Conservation (phyloP, 2,888 invertebrate species). For the Tromatobia lineatoria region DNA sequence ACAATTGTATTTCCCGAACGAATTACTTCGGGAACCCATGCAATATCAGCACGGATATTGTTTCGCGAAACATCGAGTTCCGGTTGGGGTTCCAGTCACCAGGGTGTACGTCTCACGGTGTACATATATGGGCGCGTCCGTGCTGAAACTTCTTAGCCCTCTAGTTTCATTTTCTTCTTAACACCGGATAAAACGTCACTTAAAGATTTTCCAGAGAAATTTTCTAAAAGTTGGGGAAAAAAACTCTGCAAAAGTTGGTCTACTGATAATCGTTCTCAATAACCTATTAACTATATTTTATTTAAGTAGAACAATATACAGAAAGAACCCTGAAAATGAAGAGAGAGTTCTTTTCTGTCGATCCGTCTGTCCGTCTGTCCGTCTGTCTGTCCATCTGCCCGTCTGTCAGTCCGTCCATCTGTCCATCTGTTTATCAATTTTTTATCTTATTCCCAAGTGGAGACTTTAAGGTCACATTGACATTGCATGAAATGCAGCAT, state of each 20-base stretch:
- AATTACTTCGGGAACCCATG: conserved; percentile 81
- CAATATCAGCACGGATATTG: conserved; percentile 85
- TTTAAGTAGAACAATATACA: too few relatives aligned
- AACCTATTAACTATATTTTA: too few relatives aligned
- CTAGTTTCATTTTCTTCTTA: background rate
- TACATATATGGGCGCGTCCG: background rate
- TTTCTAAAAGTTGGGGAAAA: background rate
- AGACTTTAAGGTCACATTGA: background rate
- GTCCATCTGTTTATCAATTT: too few relatives aligned
- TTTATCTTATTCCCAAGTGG: too few relatives aligned
- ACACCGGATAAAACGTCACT: background rate
- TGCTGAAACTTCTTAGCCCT: background rate
- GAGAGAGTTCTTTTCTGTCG: background rate
- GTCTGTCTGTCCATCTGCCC: too few relatives aligned
- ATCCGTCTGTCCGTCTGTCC: too few relatives aligned
- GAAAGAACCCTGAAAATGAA: too few relatives aligned
- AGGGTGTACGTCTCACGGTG: conserved; percentile 17
- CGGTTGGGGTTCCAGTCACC: conserved; percentile 67
- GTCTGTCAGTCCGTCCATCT: too few relatives aligned
- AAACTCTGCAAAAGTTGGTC: too few relatives aligned
- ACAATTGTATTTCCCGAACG: conserved; percentile 84
- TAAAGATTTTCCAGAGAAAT: background rate
- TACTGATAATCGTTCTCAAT: too few relatives aligned
- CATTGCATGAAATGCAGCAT: background rate
- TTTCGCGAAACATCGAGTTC: conserved; percentile 80